Evolutionary conservation across 2,888 invertebrate species (phyloP), one percentile per base, ranked within the genome.

Genomic region (Nymphalis urticae): DNA sequence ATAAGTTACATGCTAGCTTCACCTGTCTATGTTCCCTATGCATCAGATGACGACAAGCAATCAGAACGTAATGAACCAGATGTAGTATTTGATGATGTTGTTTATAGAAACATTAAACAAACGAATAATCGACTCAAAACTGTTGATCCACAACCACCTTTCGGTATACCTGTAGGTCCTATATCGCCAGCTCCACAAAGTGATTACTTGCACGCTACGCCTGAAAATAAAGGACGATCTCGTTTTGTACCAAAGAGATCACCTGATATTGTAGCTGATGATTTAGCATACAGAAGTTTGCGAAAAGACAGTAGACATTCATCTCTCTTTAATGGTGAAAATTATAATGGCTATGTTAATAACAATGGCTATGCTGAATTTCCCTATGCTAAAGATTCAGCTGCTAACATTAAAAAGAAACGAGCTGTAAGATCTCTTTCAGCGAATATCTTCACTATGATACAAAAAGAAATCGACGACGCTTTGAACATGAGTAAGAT

Each of bases 141-240:
- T 8, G 81, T 94, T 4, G 97, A 97, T 64, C 96, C 96, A 19
- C 98, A 98, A 81, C 97, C 97, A 50, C 97, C 96, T 1, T 98
- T 98, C 83, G 98, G 98, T 24, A 98, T 98, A 80, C 98, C 98
- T 0, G 85, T 97, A 50, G 97, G 97, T 2, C 97, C 97, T 16
- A 95, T 97, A 27, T 94, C 96, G 0, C 95, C 96, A 1, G 96
- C 97, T 7, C 94, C 97, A 0, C 95, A 95, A 71, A 96, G 95
- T 76, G 97, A 98, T 84, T 98, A 98, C 81, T 92, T 98, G 66
- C 97, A 97, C 82, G 96, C 95, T 1, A 94, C 94, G 17, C 96
- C 96, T 4, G 94, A 94, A 79, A 93, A 89, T 68, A 93, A 93
- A 74, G 87, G 87, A 16, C 93, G 95, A 64, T 94, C 95, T 6